Percentiles rank a stretch among this genome's conserved stretches.
phyloP scores from a whole-genome alignment of 1,140 invertebrate species.

The Pseudomyrmex gracilis region DNA sequence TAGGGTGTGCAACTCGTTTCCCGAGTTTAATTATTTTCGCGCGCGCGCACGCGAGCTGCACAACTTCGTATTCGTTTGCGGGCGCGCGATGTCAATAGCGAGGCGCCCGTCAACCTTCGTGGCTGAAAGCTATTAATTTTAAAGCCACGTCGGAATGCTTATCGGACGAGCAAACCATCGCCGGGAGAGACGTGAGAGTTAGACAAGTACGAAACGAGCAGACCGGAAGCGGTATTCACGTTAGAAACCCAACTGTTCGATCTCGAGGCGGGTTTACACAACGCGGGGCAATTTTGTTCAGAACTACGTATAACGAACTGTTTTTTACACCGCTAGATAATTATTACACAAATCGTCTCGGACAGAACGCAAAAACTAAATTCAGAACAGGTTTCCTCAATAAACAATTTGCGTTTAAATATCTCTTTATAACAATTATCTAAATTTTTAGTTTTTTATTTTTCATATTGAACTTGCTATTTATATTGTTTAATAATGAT shows the following conservation, averaged over 20 bases:
- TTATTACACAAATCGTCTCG: too few relatives aligned
- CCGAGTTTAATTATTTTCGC: conserved; percentile 59
- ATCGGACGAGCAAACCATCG: conserved; percentile 35
- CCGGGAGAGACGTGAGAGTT: conserved; percentile 7
- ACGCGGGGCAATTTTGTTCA: neutral
- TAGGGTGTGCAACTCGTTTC: conserved; percentile 5
- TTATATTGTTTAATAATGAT: neutral
- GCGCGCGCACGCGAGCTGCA: conserved; percentile 37
- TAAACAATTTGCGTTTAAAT: too few relatives aligned
- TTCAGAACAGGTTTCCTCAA: too few relatives aligned
- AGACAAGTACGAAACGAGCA: conserved; percentile 46
- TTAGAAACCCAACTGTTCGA: conserved; percentile 18
- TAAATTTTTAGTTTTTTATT: too few relatives aligned
- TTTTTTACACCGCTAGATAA: neutral
- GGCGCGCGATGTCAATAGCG: conserved; percentile 50
- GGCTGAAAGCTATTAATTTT: conserved; percentile 60
- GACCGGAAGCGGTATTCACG: conserved; percentile 39
- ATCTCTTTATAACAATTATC: too few relatives aligned
- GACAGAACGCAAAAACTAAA: too few relatives aligned
- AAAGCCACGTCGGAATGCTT: conserved; percentile 55
- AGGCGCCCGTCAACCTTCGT: conserved; percentile 38
- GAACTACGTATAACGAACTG: neutral
- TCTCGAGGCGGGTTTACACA: conserved; percentile 13
- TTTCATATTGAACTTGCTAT: neutral
- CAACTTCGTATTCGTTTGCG: conserved; percentile 48